Base-by-base conservation (phyloP, 2,888 invertebrate species). In the Perdita meconis region DNA sequence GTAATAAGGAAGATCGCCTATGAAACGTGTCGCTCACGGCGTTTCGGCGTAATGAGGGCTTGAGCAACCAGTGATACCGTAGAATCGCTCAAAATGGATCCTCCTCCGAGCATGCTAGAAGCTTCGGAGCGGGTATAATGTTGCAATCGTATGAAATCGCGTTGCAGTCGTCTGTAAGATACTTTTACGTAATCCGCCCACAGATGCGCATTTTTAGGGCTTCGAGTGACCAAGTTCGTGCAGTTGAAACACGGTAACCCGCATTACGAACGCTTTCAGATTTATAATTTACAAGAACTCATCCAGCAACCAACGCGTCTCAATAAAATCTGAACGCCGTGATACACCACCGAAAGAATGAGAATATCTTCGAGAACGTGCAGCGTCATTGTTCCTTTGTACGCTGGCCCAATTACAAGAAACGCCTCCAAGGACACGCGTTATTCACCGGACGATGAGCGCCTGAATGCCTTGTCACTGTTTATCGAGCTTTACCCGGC, bases 381-480 rank as follows among this genome's bases (percentile, higher is more conserved):
- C 73, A 67, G 1, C 56, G 69, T 81, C 75, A 73, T 42, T 53
- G 38, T 73, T 67, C 51, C 63, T 36, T 67, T 69, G 72, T 60
- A 12, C 57, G 13, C n/a, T 53, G 44, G 56, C 67, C 63, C 75
- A 78, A 79, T 81, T 80, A 77, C 42, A 42, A 38, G 47, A 38
- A 61, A 80, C 50, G 19, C 56, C 56, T 26, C 64, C 36, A 65
- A 72, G 69, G 70, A 16, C 69, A 42, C 13, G 24, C 51, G 30
- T 47, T 44, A 72, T 71, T 74, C 69, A 22, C 36, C 13, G 24
- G 22, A 22, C 26, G 63, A 64, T 47, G 70, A 65, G 38, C 24
- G 47, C 30, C 51, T 55, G 53, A 57, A 60, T 44, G 79, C 74
- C 55, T 74, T 63, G 79, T 82, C 75, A 76, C 67, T 80, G 80